Evolutionary conservation across 2,888 invertebrate genomes (phyloP).

Genomic region (Antheraea yamamai): DNA sequence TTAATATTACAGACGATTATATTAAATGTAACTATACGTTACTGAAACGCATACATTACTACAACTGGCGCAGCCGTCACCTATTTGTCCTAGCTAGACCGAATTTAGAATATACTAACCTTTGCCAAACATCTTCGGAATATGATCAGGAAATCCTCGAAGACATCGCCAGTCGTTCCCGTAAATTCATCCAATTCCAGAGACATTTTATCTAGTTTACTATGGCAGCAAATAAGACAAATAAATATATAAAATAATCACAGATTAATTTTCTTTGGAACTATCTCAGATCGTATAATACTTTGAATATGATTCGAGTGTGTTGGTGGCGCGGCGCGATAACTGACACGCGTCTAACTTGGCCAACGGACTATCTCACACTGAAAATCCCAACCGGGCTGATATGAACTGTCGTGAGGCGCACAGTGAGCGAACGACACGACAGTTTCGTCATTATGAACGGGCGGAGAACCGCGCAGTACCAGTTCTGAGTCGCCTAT

Average conservation of each 20-base stretch:
- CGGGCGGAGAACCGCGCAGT: constrained; percentile 54
- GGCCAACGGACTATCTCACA: constrained; percentile 57
- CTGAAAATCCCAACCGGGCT: constrained; percentile 37
- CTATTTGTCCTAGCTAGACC: constrained; percentile 49
- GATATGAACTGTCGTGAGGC: constrained; percentile 11
- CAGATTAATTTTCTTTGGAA: constrained; percentile 71
- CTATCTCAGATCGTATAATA: constrained; percentile 67
- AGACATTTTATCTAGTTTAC: constrained; percentile 79
- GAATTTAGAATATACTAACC: constrained; percentile 82
- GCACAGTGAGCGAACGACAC: constrained; percentile 28
- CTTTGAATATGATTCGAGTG: constrained; percentile 53
- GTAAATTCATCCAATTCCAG: constrained; percentile 85
- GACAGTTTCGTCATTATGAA: constrained; percentile 49
- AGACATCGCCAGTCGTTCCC: constrained; percentile 85
- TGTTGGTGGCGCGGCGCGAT: constrained; percentile 43
- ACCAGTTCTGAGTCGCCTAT: constrained; percentile 51
- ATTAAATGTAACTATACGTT: constrained; percentile 29
- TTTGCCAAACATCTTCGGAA: constrained; percentile 86
- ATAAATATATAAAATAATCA: constrained; percentile 58
- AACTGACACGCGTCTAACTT: constrained; percentile 50
- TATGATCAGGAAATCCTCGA: constrained; percentile 87
- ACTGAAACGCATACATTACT: constrained; percentile 39
- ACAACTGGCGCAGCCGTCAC: constrained; percentile 46
- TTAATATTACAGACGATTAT: constrained; percentile 20
- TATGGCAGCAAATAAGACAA: constrained; percentile 44